Evolutionary conservation across 2,888 invertebrate genomes (phyloP).

Genomic region (Ophion ellenae): DNA sequence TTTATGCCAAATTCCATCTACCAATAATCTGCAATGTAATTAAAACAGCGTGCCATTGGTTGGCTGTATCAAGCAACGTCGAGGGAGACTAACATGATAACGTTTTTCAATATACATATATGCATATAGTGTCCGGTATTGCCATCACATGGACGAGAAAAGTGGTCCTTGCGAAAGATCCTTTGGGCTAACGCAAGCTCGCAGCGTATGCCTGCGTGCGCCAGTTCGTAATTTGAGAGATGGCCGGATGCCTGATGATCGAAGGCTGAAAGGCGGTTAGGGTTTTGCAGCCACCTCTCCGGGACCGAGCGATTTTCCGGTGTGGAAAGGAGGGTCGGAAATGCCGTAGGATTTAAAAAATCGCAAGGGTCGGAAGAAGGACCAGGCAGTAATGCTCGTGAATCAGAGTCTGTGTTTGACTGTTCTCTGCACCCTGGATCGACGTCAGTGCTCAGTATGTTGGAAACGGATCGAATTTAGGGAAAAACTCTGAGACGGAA

Average conservation of each 20-base stretch:
- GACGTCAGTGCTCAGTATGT: no score
- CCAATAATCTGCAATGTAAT: slow-evolving; percentile 1
- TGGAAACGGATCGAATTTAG: no score
- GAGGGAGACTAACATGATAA: neutral
- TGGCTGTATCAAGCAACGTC: neutral
- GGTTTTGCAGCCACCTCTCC: no score
- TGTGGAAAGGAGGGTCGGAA: no score
- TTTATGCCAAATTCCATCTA: slow-evolving; percentile 3
- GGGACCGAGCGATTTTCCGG: no score
- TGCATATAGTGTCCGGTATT: neutral
- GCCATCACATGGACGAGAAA: neutral
- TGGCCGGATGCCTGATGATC: neutral
- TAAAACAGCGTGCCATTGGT: neutral
- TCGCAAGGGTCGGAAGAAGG: no score
- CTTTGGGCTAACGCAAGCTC: neutral
- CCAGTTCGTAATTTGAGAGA: neutral
- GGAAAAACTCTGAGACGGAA: neutral
- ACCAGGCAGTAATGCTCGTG: no score
- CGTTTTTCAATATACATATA: neutral
- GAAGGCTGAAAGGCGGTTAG: no score
- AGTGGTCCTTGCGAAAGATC: neutral
- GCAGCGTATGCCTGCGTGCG: neutral
- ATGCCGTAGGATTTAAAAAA: no score
- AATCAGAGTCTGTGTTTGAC: no score
- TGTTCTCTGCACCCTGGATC: no score